Evolutionary conservation across 2,888 invertebrate species (phyloP), one percentile per base, ranked within the genome.

Genomic region (Lucinisca nassula): DNA sequence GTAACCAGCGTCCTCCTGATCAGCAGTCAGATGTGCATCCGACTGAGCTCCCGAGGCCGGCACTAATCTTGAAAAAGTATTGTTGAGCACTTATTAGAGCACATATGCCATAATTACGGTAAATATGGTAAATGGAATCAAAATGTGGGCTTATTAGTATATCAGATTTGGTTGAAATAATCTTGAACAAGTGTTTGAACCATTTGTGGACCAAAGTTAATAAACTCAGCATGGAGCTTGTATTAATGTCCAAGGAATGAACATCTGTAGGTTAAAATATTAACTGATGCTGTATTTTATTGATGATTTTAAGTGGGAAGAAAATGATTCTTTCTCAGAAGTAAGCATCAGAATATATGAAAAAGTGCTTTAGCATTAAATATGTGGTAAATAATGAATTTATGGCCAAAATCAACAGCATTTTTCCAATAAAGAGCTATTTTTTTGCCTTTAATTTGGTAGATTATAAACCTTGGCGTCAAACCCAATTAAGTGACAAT

Each of bases 401-500:
- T 55, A 55, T 55, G n/a, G n/a, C 55, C 8, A 55, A 55, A 55
- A 55, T n/a, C n/a, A 40, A 21, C 55, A 55, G n/a, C 45, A 45
- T n/a, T 67, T 67, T 30, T 67, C 17, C 61, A 61, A 61, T 32
- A 67, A 14, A 67, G 67, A 35, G 17, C 24, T 32, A 3, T 6
- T 32, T 35, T 17, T 35, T 10, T 17, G 17, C 17, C 24, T 35
- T 35, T 67, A 67, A 35, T 35, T 27, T 35, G 1, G 67, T 35
- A 30, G 67, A 67, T 67, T 67, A 67, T n/a, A 67, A 35, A 21
- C 30, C 12, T 10, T 82, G 82, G 82, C 82, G 77, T 51, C 82
- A 24, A 40, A 45, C 21, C 49, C 70, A 78, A 82, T 82, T 82
- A 77, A 14, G 17, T 77, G 76, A 82, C 76, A 82, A 82, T 82